Conservation (phyloP, 35 echinoderm and acorn worm species). For the Hemicentrotus pulcherrimus region DNA sequence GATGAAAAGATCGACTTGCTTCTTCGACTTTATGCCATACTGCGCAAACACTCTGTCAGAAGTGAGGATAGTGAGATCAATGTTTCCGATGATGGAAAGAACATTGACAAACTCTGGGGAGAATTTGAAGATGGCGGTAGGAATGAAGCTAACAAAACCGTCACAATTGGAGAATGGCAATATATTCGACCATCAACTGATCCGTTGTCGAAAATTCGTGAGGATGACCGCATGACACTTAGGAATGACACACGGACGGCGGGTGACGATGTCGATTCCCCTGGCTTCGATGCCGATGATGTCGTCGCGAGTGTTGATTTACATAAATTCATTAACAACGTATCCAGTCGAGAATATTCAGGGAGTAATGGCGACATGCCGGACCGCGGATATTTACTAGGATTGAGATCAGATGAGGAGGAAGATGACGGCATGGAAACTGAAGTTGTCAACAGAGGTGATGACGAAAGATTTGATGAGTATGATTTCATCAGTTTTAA, state of each 20-base stretch:
- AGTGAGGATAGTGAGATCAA: not conserved
- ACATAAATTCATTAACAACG: too few relatives aligned
- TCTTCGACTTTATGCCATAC: not conserved
- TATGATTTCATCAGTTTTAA: not conserved
- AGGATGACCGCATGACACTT: not conserved
- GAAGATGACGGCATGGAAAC: not conserved
- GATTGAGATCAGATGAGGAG: not conserved
- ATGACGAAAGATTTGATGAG: not conserved
- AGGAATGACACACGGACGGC: not conserved
- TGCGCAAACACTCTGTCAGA: not conserved
- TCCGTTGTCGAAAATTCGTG: not conserved
- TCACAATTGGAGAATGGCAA: not conserved
- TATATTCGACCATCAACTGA: not conserved
- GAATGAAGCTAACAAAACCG: not conserved
- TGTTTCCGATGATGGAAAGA: not conserved
- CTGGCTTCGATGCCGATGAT: not conserved
- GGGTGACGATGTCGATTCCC: not conserved
- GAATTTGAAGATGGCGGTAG: not conserved
- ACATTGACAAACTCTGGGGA: not conserved
- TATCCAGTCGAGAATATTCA: not conserved
- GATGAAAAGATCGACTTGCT: not conserved
- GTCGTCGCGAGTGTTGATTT: not conserved
- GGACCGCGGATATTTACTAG: not conserved
- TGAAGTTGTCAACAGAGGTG: not conserved
- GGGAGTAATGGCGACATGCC: not conserved